These are phyloP conservation scores for Enteromius radiatus DNA, from an alignment of 2,797 vertebrate genomes.

Conservation along the genomic window DNA sequence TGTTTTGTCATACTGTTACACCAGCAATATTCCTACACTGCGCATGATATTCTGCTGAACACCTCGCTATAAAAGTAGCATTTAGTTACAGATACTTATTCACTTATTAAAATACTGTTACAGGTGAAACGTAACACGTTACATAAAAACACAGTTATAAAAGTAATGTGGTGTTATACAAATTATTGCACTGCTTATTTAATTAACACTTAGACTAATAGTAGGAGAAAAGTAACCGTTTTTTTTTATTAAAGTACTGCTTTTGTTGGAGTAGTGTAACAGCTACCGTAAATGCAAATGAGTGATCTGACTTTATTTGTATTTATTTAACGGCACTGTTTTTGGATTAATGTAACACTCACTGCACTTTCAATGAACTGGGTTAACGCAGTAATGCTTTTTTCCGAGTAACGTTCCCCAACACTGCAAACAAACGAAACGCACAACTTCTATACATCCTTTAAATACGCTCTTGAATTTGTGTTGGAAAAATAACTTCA, in stretches of 20 bases:
- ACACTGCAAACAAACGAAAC: background rate
- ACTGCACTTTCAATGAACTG: background rate
- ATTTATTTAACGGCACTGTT: background rate
- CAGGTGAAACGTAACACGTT: background rate
- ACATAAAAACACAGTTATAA: background rate
- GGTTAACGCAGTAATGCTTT: background rate
- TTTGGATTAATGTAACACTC: background rate
- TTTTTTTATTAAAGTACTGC: background rate
- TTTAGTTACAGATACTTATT: background rate
- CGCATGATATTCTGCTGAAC: background rate
- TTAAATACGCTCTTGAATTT: constrained; percentile 65
- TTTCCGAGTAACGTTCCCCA: background rate
- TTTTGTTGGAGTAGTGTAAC: background rate
- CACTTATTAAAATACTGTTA: background rate
- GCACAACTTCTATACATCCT: background rate
- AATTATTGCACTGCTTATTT: background rate
- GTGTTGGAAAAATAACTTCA: constrained; percentile 37
- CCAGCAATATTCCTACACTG: no score
- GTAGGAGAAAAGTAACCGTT: background rate
- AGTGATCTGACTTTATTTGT: background rate
- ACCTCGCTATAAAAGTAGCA: background rate
- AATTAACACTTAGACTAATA: background rate
- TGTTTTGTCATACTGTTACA: background rate
- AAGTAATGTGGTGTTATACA: no score
- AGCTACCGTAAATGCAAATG: background rate